Evolutionary conservation across 2,888 invertebrate species (phyloP), one percentile per base, ranked within the genome.

Genomic region (Diarsia brunnea): DNA sequence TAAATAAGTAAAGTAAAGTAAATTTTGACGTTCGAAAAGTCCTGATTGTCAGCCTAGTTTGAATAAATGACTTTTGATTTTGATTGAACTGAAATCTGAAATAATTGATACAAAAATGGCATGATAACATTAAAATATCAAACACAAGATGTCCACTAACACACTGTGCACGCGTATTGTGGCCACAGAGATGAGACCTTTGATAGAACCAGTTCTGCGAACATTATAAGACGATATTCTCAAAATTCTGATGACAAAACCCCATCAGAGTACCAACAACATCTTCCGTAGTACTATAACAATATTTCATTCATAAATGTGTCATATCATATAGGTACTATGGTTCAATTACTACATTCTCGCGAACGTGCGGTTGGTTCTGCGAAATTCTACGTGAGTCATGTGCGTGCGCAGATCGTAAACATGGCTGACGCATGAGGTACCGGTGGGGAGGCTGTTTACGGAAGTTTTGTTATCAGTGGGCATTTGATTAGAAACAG

Each of bases 381-480:
- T 45, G n/a, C n/a, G 63, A 63, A 63, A 7, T 16, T n/a, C 14
- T 43, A n/a, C 16, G 63, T 63, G 63, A 63, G 8, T 63, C 63
- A 63, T 43, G 43, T 43, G 63, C 24, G 43, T 45, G 63, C 63
- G 43, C 63, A 24, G 63, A 31, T 24, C 45, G 63, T 43, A 63
- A 63, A 63, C 63, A 63, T 63, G 43, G 63, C 63, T 19, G 58
- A 16, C 58, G 58, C 8, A 12, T 8, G 43, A 63, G 63, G 63
- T 63, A 63, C 63, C 63, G 43, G 43, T 43, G 43, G 63, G 65
- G 75, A 66, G 73, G 66, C 47, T 63, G 66, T 43, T 8, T 38
- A 27, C 63, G 63, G 63, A 63, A 63, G 43, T 43, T 61, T n/a
- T 63, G 63, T 63, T 63, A 63, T 43, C 63, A 43, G 43, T n/a